Conservation (phyloP, 2,888 invertebrate genomes). For the Odontothrips loti region DNA sequence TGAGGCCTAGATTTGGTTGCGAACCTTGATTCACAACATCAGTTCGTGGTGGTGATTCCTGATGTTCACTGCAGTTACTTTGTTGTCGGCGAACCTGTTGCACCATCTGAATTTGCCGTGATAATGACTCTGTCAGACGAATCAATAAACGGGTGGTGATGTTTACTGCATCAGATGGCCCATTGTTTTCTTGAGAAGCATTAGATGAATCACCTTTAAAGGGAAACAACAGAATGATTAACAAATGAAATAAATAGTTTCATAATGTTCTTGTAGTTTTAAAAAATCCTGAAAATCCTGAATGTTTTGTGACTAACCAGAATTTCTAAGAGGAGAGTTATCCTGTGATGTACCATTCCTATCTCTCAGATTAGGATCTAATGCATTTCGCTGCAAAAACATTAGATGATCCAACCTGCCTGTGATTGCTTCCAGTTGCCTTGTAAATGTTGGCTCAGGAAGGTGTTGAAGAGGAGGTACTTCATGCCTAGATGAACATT, state of each 20-base stretch:
- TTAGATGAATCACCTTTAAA: not conserved
- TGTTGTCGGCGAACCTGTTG: not conserved
- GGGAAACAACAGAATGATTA: not conserved
- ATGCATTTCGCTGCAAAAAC: slow-evolving; percentile 17
- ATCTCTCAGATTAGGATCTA: not conserved
- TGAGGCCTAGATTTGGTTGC: not conserved
- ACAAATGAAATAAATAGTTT: not conserved
- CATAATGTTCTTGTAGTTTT: not conserved
- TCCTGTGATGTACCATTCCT: not conserved
- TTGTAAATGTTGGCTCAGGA: slow-evolving; percentile 27
- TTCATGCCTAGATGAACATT: not conserved
- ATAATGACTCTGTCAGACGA: not conserved
- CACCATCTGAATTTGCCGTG: slow-evolving; percentile 9
- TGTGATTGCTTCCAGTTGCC: not conserved
- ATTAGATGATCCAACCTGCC: slow-evolving; percentile 28
- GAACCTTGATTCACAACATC: not conserved
- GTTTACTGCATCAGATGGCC: not conserved
- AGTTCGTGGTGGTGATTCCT: not conserved
- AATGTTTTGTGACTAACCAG: not conserved
- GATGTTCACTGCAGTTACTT: not conserved
- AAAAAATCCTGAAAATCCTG: not conserved
- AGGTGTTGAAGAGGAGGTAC: not conserved
- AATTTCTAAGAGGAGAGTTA: not conserved
- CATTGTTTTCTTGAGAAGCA: not conserved
- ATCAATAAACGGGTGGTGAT: not conserved